phyloP scores from a whole-genome alignment of 1,140 invertebrate genomes.

The Eumeta japonica region DNA sequence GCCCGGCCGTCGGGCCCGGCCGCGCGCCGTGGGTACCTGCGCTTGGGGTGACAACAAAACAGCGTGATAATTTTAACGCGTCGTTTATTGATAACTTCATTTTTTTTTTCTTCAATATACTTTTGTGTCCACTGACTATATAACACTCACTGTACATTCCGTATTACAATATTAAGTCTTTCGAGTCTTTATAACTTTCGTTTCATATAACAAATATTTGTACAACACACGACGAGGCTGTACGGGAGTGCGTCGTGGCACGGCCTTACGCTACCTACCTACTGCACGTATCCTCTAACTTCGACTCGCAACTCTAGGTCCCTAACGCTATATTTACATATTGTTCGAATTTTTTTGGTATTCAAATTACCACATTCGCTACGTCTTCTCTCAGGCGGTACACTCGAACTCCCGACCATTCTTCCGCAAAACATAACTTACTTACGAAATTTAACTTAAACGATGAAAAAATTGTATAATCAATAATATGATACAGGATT shows the following conservation, averaged over 20 bases:
- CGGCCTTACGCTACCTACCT: slow-evolving; percentile 46
- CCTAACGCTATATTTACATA: slow-evolving; percentile 54
- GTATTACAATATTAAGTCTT: slow-evolving; percentile 56
- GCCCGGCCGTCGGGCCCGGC: too few relatives aligned
- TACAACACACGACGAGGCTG: slow-evolving; percentile 49
- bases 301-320: slow-evolving; percentile 32
- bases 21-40: too few relatives aligned
- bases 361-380: slow-evolving; percentile 49
- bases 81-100: slow-evolving; percentile 55
- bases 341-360: slow-evolving; percentile 57
- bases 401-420: slow-evolving; percentile 24
- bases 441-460: slow-evolving; percentile 51
- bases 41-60: slow-evolving; percentile 32
- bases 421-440: slow-evolving; percentile 43
- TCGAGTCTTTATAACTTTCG: slow-evolving; percentile 48
- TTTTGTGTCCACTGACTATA: slow-evolving; percentile 56
- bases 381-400: slow-evolving; percentile 32
- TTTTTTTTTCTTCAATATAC: slow-evolving; percentile 52
- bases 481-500: slow-evolving; percentile 50
- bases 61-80: slow-evolving; percentile 50
- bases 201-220: slow-evolving; percentile 55
- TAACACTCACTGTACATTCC: slow-evolving; percentile 57
- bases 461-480: slow-evolving; percentile 53
- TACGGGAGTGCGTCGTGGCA: slow-evolving; percentile 48
- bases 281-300: slow-evolving; percentile 40